These are phyloP conservation scores for Pelmatolapia mariae DNA, from an alignment of 2,113 vertebrate species.

Conservation along the genomic window DNA sequence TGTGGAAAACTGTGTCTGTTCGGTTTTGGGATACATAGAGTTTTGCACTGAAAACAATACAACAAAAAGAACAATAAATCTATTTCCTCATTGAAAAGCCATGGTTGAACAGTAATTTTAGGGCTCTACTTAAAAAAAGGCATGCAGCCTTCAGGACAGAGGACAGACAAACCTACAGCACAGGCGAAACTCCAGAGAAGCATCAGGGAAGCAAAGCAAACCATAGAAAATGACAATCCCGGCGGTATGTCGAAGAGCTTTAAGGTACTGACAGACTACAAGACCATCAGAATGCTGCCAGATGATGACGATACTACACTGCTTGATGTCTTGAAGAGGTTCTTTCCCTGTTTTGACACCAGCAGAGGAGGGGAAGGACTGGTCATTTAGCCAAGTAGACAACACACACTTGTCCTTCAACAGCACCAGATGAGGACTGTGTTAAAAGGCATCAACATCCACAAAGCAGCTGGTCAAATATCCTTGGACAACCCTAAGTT, in stretches of 20 bases:
- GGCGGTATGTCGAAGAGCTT: background rate
- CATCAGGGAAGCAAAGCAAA: background rate
- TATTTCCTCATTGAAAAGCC: background rate
- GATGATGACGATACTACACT: accelerated
- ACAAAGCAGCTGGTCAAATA: background rate
- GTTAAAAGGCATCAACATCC: background rate
- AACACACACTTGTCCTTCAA: background rate
- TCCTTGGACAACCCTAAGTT: background rate
- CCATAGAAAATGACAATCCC: background rate
- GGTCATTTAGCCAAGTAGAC: background rate
- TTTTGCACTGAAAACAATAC: background rate
- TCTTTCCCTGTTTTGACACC: background rate
- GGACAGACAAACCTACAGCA: background rate
- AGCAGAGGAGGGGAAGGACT: background rate
- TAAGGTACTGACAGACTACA: background rate
- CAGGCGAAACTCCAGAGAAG: background rate
- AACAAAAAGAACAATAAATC: background rate
- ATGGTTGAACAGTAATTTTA: background rate
- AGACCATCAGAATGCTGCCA: background rate
- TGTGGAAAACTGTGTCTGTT: background rate
- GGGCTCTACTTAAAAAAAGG: background rate
- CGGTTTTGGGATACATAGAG: background rate
- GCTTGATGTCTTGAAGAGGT: background rate
- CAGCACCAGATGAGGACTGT: background rate
- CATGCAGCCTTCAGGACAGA: background rate